phyloP scores from a whole-genome alignment of 1,140 invertebrate species.

The Matsumurasca onukii region DNA sequence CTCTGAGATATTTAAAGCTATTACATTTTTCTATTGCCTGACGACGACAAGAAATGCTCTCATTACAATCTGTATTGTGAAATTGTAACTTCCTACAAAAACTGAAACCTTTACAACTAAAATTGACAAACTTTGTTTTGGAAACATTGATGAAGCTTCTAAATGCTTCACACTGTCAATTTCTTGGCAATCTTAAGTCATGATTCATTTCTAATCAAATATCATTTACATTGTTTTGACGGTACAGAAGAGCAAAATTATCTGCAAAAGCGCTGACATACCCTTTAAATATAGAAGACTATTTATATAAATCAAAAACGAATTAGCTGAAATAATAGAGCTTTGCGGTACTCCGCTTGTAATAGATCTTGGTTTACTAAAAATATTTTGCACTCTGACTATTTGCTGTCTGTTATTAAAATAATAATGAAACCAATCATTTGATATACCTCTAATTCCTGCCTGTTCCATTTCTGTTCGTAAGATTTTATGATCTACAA shows the following conservation, averaged over 20 bases:
- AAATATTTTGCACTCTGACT: not conserved
- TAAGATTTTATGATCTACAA: conserved; percentile 5
- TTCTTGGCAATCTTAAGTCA: not conserved
- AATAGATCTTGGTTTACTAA: not conserved
- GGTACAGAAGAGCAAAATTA: not conserved
- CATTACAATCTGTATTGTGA: no score
- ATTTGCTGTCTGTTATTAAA: not conserved
- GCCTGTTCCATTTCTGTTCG: not conserved
- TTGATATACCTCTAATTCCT: conserved; percentile 11
- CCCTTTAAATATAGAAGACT: not conserved
- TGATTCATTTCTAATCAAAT: conserved; percentile 8
- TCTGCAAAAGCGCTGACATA: not conserved
- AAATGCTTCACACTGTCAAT: conserved; percentile 8
- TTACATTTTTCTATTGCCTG: no score
- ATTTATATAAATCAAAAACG: conserved; percentile 27
- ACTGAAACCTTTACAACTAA: no score
- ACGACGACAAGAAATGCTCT: no score
- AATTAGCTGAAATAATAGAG: not conserved
- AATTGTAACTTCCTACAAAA: no score
- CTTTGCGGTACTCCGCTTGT: conserved; percentile 9
- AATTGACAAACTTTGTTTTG: no score
- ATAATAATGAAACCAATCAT: conserved; percentile 16
- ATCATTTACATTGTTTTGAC: conserved; percentile 12
- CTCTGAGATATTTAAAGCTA: no score
- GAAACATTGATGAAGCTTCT: no score